phyloP scores from a whole-genome alignment of 2,888 invertebrate species.

The Luffia ferchaultella region DNA sequence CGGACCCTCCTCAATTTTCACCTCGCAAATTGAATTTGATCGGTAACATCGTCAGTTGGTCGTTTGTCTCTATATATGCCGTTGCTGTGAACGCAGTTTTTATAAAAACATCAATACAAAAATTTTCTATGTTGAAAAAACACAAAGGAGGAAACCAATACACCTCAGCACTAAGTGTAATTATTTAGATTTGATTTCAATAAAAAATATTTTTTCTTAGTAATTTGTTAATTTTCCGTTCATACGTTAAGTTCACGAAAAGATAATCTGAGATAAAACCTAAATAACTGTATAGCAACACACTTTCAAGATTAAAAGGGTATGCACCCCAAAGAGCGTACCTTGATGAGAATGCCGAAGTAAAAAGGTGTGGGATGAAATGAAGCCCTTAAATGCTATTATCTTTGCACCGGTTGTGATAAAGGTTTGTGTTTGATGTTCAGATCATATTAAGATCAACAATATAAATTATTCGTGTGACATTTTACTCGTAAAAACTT shows the following conservation, averaged over 20 bases:
- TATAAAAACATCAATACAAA: background rate
- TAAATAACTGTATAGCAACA: conserved; percentile 53
- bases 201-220: no score
- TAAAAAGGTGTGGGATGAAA: no score
- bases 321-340: conserved; percentile 41
- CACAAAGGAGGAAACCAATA: background rate
- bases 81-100: background rate
- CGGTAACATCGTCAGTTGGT: conserved; percentile 45
- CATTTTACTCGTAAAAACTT: no score
- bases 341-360: conserved; percentile 12
- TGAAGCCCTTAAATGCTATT: no score
- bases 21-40: conserved; percentile 62
- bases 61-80: conserved; percentile 30
- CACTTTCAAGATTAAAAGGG: conserved; percentile 57
- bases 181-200: no score
- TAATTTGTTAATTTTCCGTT: no score
- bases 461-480: no score
- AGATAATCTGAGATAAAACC: conserved; percentile 42
- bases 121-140: background rate
- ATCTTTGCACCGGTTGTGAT: no score
- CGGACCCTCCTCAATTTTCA: conserved; percentile 55
- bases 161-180: background rate
- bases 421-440: no score
- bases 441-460: no score
- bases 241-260: conserved; percentile 2